A percentile compares a stretch with the other conserved stretches of the same genome.
Conservation (phyloP, 2,888 invertebrate species). For the Troides helena region DNA sequence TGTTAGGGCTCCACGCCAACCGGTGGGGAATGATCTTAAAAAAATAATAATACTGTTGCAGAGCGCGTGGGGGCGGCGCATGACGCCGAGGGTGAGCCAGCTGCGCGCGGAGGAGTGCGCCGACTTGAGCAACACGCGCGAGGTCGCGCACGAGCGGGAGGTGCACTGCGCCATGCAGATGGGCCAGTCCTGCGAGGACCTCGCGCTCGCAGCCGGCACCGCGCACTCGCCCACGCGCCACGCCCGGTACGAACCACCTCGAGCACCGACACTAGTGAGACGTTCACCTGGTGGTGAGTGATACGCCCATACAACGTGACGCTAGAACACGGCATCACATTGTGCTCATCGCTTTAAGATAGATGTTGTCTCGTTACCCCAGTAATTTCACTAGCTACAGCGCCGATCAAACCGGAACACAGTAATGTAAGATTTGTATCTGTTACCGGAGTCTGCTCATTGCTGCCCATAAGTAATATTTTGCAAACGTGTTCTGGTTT, state of each 20-base stretch:
- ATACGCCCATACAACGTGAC: too few relatives aligned
- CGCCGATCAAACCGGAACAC: not conserved
- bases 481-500: too few relatives aligned
- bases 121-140: conserved; percentile 89
- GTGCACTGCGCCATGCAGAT: conserved; percentile 95
- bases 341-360: too few relatives aligned
- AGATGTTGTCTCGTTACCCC: too few relatives aligned
- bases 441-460: too few relatives aligned
- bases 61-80: conserved; percentile 82
- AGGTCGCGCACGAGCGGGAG: conserved; percentile 95
- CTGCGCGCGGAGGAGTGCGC: conserved; percentile 93
- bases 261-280: conserved; percentile 31
- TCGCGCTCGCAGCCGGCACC: conserved; percentile 82
- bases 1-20: too few relatives aligned
- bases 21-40: too few relatives aligned
- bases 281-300: not conserved
- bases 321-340: too few relatives aligned
- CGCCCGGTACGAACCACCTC: conserved; percentile 53
- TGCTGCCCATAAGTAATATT: too few relatives aligned
- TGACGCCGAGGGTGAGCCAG: conserved; percentile 93
- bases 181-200: conserved; percentile 96
- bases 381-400: too few relatives aligned
- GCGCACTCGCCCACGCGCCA: conserved; percentile 77
- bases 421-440: not conserved
- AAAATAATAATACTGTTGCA: conserved; percentile 33